A percentile compares a stretch with the other conserved stretches of the same genome.
Evolutionary conservation across 2,888 invertebrate genomes (phyloP).

Genomic region (Furcula furcula): DNA sequence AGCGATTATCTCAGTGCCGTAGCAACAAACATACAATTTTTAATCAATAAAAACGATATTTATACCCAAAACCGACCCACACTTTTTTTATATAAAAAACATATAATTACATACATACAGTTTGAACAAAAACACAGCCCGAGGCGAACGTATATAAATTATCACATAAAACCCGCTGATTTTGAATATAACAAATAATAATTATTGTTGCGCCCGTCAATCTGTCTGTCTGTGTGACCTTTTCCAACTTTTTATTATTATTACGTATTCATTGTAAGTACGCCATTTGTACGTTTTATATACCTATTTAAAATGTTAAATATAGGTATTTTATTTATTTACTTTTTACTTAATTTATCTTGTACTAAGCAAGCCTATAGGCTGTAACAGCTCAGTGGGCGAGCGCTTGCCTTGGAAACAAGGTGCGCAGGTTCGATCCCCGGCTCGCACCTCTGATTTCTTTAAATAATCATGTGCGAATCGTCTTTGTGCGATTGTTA

Average conservation of each 20-base stretch:
- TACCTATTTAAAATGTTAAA: too few relatives aligned
- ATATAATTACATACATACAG: conserved; percentile 37
- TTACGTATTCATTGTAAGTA: too few relatives aligned
- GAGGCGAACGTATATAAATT: conserved; percentile 54
- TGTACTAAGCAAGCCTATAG: too few relatives aligned
- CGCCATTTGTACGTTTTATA: too few relatives aligned
- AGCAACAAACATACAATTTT: not conserved
- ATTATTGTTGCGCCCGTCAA: conserved; percentile 2
- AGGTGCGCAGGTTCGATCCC: too few relatives aligned
- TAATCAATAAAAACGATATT: conserved; percentile 36
- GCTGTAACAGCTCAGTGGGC: too few relatives aligned
- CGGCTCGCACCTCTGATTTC: too few relatives aligned
- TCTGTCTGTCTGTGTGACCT: conserved; percentile 2
- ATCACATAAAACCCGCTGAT: conserved; percentile 51
- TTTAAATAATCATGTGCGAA: too few relatives aligned
- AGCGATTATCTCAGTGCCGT: not conserved
- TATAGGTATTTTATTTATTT: too few relatives aligned
- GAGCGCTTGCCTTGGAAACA: too few relatives aligned
- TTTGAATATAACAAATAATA: conserved; percentile 33
- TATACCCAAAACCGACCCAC: conserved; percentile 36
- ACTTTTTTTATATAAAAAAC: conserved; percentile 36
- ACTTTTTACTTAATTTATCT: too few relatives aligned
- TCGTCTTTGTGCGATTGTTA: too few relatives aligned
- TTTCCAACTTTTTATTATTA: not conserved
- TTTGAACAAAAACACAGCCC: conserved; percentile 42